Evolutionary conservation across 2,113 vertebrate species (phyloP).

Genomic region (Pontoporia blainvillei): DNA sequence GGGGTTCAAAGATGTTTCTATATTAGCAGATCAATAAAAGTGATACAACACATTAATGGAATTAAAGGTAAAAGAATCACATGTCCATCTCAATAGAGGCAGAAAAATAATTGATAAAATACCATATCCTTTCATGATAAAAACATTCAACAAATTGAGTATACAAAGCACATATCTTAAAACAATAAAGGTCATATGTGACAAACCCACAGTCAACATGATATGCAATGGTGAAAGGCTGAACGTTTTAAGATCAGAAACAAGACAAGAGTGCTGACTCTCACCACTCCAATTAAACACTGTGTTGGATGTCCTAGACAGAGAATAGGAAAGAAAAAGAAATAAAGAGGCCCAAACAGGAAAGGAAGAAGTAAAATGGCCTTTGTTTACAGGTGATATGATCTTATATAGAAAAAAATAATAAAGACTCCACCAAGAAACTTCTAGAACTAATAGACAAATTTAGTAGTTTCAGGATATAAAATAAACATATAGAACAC

Average conservation of each 20-base stretch:
- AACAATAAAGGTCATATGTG: neutral
- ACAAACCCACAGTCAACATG: neutral
- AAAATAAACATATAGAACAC: neutral
- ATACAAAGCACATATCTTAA: neutral
- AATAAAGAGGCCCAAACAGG: neutral
- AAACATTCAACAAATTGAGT: neutral
- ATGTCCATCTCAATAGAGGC: neutral
- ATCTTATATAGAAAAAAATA: neutral
- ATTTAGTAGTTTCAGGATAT: neutral
- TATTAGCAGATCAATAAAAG: neutral
- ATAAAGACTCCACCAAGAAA: neutral
- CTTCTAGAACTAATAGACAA: neutral
- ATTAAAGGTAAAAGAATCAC: neutral
- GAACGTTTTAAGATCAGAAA: neutral
- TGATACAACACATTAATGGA: neutral
- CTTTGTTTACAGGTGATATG: neutral
- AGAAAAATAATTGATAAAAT: neutral
- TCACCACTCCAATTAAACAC: neutral
- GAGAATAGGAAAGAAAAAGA: neutral
- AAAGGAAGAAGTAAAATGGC: neutral
- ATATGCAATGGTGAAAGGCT: neutral
- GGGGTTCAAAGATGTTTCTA: neutral
- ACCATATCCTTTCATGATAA: neutral
- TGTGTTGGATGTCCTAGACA: neutral
- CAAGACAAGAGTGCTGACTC: accelerated